These are phyloP conservation scores for Drosophila guanche DNA, from an alignment of 1,140 invertebrate genomes.

Conservation along the genomic window DNA sequence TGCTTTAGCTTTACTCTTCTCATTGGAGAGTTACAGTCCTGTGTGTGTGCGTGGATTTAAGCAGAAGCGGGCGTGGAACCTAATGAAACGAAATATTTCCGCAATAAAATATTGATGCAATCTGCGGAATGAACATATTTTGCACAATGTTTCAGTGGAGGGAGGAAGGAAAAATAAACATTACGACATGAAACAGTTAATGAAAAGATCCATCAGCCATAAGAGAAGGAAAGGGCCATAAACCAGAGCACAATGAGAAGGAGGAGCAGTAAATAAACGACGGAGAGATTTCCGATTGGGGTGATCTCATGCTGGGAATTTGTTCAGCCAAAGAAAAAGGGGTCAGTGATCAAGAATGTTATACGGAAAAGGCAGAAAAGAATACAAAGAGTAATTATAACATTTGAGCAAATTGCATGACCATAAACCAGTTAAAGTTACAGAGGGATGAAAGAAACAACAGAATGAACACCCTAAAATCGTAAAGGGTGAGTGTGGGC, in stretches of 20 bases:
- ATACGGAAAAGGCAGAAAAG: background rate
- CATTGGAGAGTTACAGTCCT: too few species aligned
- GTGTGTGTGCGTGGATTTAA: too few species aligned
- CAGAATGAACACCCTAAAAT: too few species aligned
- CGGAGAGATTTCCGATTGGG: background rate
- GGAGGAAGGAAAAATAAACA: conserved; percentile 46
- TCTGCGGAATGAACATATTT: too few species aligned
- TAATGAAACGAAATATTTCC: conserved; percentile 1
- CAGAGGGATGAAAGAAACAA: too few species aligned
- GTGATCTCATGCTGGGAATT: conserved; percentile 21
- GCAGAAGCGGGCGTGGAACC: too few species aligned
- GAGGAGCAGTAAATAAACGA: background rate
- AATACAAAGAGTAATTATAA: background rate
- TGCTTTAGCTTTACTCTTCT: too few species aligned
- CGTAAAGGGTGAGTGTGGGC: too few species aligned
- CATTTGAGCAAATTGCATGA: too few species aligned
- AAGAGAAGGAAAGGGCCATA: background rate
- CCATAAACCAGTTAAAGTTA: too few species aligned
- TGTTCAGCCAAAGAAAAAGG: conserved; percentile 32
- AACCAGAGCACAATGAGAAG: conserved; percentile 25
- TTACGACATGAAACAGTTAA: conserved; percentile 44
- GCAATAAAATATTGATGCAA: background rate
- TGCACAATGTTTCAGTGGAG: background rate
- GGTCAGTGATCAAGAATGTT: conserved; percentile 27
- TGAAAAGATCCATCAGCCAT: conserved; percentile 11